These are phyloP conservation scores for Microplitis manilae DNA, from an alignment of 2,888 invertebrate species.

Conservation along the genomic window DNA sequence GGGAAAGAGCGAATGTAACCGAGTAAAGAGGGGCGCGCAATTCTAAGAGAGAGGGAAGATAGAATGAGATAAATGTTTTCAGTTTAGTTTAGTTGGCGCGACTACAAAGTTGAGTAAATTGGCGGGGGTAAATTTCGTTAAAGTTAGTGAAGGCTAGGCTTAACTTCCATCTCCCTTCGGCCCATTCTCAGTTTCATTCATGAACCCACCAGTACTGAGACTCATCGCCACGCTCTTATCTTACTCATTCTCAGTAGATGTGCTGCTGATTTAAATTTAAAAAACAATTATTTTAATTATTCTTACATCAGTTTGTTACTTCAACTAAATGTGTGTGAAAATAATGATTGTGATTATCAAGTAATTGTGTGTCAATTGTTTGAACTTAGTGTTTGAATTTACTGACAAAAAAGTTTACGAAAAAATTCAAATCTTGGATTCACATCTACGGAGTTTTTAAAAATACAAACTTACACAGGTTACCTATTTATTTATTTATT, in stretches of 20 bases:
- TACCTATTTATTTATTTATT: neutral
- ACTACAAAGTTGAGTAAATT: conserved; percentile 7
- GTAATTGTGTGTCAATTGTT: too few species aligned
- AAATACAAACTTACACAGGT: neutral
- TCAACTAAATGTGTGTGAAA: too few species aligned
- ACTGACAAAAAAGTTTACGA: too few species aligned
- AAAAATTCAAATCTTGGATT: too few species aligned
- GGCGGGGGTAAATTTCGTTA: conserved; percentile 13
- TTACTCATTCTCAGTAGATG: conserved; percentile 16
- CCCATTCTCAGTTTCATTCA: conserved; percentile 66
- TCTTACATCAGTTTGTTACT: too few species aligned
- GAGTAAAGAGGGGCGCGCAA: neutral
- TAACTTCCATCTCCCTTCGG: neutral
- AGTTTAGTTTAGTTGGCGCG: conserved; percentile 3
- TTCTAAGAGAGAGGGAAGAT: neutral
- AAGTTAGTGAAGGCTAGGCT: conserved; percentile 16
- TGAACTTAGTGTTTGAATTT: too few species aligned
- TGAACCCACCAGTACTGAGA: conserved; percentile 60
- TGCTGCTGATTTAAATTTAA: neutral
- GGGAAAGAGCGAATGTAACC: too few species aligned
- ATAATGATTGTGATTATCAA: too few species aligned
- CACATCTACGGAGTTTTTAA: too few species aligned
- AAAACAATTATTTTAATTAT: neutral
- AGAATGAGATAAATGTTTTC: neutral
- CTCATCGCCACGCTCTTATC: conserved; percentile 20